These are phyloP conservation scores for Cygnus atratus DNA, from an alignment of 2,113 vertebrate genomes.

Conservation along the genomic window DNA sequence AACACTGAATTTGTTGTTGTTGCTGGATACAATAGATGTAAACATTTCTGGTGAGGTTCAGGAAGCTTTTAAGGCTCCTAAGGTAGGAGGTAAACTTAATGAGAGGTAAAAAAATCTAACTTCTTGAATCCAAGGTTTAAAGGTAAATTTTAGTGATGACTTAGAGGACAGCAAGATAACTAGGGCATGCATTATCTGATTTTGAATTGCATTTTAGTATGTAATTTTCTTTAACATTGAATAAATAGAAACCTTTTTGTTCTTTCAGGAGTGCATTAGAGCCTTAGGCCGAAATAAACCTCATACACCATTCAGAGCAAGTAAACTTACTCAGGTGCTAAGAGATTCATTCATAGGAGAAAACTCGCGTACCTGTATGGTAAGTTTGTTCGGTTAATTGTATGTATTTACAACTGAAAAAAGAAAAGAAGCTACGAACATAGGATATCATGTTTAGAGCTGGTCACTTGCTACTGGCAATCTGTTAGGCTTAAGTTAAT, in stretches of 20 bases:
- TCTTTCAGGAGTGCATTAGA: slow-evolving; percentile 93
- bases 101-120: not conserved
- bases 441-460: not conserved
- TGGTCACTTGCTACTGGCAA: not conserved
- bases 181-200: not conserved
- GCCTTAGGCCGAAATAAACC: slow-evolving; percentile 96
- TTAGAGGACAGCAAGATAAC: not conserved
- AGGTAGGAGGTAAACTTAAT: not conserved
- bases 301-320: slow-evolving; percentile 96
- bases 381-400: slow-evolving; percentile 67
- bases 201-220: not conserved
- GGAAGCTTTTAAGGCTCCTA: not conserved
- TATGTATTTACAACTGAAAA: not conserved
- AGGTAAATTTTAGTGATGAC: not conserved
- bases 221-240: not conserved
- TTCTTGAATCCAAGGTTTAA: not conserved
- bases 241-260: not conserved
- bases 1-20: not conserved
- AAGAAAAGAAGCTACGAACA: not conserved
- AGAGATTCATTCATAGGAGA: slow-evolving; percentile 98
- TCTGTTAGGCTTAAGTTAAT: not conserved
- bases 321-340: slow-evolving; percentile 97
- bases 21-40: not conserved
- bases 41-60: not conserved
- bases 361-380: slow-evolving; percentile 98